Evolutionary conservation across 2,113 vertebrate genomes (phyloP), one percentile per base, ranked within the genome.

Genomic region (Macquaria ambigua): DNA sequence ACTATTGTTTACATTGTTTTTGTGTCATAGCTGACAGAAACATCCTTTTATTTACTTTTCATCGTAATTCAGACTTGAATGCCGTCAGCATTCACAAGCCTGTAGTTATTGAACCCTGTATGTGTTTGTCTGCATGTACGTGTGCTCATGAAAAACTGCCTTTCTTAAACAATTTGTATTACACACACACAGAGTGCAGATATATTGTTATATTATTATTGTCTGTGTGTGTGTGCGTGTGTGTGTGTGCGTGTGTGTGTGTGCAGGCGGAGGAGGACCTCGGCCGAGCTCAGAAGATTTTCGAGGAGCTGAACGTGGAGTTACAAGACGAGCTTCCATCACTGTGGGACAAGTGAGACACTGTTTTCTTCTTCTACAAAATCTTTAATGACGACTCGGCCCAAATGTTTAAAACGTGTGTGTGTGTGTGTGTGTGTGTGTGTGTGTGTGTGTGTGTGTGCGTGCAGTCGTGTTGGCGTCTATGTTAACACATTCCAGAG

Each of bases 401-500:
- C 39, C 48, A 43, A n/a, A 39, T 68, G 43, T 46, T 46, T 46
- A 46, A 46, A 46, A 46, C 81, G 41, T 79, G 50, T 72, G 53
- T 77, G 73, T 48, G 72, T 61, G 41, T 79, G 50, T 72, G 53
- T 77, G 73, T 48, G 72, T 61, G 6, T 20, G 23, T 59, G n/a
- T 79, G 34, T 72, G 18, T 78, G 53, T 53, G 14, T 78, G 50
- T 46, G 12, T 61, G 25, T 84, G 59, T 63, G 73, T 73, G 18
- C 23, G 12, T 52, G 12, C 88, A 99, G 98, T 93, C 98, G 98
- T 90, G 97, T 99, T 93, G 98, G 97, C 93, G 94, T 99, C 92
- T 99, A 99, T 16, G 97, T 99, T 94, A 97, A 97, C 96, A 97
- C 98, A 90, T 99, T 99, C 96, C 98, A 99, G 96, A 96, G 95